Evolutionary conservation across 2,797 vertebrate genomes (phyloP).

Genomic region (Prionace glauca): DNA sequence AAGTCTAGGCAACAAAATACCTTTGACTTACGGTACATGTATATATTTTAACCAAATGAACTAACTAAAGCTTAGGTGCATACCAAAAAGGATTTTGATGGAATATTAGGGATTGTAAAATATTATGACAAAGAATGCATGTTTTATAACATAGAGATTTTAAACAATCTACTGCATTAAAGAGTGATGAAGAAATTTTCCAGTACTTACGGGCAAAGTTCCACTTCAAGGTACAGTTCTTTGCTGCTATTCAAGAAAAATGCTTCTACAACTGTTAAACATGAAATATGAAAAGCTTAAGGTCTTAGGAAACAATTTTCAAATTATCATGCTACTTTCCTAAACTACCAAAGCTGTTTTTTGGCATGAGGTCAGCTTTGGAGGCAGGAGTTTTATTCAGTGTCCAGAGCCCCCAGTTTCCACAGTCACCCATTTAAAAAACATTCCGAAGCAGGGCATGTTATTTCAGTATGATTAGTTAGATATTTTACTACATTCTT

Average conservation of each 20-base stretch:
- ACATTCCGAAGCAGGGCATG: background rate
- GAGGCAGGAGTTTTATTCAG: background rate
- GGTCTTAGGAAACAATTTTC: background rate
- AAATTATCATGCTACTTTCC: background rate
- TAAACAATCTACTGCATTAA: background rate
- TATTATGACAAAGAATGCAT: background rate
- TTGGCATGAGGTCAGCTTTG: background rate
- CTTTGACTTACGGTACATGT: background rate
- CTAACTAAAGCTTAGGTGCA: background rate
- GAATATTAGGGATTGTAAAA: background rate
- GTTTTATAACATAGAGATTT: background rate
- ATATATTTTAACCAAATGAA: background rate
- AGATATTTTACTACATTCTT: background rate
- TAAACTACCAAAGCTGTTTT: background rate
- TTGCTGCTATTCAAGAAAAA: conserved; percentile 79
- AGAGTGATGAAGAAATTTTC: background rate
- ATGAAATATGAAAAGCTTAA: conserved; percentile 42
- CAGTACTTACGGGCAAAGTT: conserved; percentile 84
- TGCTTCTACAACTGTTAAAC: conserved; percentile 75
- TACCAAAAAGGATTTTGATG: background rate
- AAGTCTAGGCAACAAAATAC: background rate
- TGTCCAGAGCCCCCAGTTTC: background rate
- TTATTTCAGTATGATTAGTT: background rate
- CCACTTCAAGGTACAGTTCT: conserved; percentile 83
- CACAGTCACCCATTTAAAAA: too few species aligned